Evolutionary conservation across 1,140 invertebrate genomes (phyloP), one percentile per base, ranked within the genome.

Genomic region (Cotesia vestalis): DNA sequence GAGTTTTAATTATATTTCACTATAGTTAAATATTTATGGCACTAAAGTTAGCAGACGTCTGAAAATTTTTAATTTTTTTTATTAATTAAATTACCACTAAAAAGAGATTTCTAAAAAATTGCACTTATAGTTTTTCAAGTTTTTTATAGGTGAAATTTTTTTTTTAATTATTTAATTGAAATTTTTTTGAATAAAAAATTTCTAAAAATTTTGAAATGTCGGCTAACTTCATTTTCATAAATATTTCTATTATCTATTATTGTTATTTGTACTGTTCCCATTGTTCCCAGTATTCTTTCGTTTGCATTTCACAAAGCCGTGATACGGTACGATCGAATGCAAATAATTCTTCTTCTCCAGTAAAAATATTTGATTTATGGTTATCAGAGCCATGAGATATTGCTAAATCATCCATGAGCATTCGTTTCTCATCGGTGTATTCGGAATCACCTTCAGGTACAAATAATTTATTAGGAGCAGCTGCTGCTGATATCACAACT

Each of bases 291-390:
- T 98, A 99, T 72, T 94, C 92, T 70, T 91, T 89, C 2, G 94
- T 96, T 86, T 98, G 96, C 97, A 99, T 99, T 89, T 99, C 96
- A 63, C 92, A 91, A 27, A 99, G 88, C 64, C 98, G 87, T 0
- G 97, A 99, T 11, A 98, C 83, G 14, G 97, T 98, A 70, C 98
- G 89, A 76, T 98, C 95, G 85, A 96, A 98, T 6, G 98, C 97
- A 89, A 99, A 99, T 69, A 97, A 87, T 88, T 99, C 98, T 86
- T 99, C 98, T 83, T 98, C 95, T 0, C 97, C 97, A 34, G 95
- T 98, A 80, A 99, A 99, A 76, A 99, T 93, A 81, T 93, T 97
- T 5, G 95, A 92, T 73, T 89, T 88, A 51, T 91, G 87, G 79
- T 91, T 85, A 78, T 92, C 86, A 75, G 89, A 88, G 59, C 86